Conservation (phyloP, 2,113 vertebrate species). For the Machaerirhynchus nigripectus region DNA sequence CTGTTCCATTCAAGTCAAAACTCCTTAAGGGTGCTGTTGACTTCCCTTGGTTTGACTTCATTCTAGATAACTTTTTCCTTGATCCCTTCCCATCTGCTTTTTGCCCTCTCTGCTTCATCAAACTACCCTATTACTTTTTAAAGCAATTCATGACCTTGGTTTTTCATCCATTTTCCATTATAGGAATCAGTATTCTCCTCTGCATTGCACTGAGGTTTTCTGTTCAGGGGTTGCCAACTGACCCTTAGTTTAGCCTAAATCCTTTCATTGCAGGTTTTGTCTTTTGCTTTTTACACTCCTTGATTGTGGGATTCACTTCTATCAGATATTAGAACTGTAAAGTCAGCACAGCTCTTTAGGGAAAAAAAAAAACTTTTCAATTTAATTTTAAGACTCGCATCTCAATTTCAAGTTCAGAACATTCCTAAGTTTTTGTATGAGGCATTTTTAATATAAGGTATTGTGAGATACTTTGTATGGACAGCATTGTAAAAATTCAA, state of each 20-base stretch:
- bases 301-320: conserved; percentile 28
- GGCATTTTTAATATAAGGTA: neutral
- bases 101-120: neutral
- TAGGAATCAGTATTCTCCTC: neutral
- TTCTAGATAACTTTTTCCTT: neutral
- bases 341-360: neutral
- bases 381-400: neutral
- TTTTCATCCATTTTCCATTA: conserved; percentile 36
- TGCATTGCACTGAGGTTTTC: neutral
- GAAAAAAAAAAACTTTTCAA: neutral
- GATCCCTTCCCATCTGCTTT: neutral
- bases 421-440: neutral
- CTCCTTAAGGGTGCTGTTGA: neutral
- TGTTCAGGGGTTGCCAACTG: neutral
- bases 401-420: neutral
- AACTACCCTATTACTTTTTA: neutral
- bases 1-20: neutral
- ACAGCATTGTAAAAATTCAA: neutral
- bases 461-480: neutral
- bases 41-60: neutral
- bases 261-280: conserved; percentile 1
- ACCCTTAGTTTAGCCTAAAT: neutral
- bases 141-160: neutral
- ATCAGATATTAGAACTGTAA: neutral
- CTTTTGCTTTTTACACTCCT: neutral